phyloP scores from a whole-genome alignment of 2,888 invertebrate species.

The Netelia melanura region DNA sequence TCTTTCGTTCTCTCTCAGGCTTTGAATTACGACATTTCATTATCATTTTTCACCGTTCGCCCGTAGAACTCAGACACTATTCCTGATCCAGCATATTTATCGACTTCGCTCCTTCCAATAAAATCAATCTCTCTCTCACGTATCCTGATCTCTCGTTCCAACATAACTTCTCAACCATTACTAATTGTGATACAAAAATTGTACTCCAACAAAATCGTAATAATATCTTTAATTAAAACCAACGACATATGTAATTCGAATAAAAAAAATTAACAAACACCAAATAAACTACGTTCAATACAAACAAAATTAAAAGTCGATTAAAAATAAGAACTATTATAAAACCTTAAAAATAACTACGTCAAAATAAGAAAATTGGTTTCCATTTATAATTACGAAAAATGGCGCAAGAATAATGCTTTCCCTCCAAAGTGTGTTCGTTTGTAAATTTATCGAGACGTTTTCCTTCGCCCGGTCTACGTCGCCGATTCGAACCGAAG shows the following conservation, averaged over 20 bases:
- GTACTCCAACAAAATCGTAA: not conserved
- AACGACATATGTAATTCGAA: not conserved
- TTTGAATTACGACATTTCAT: constrained; percentile 54
- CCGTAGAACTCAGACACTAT: not conserved
- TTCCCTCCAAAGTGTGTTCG: too few species aligned
- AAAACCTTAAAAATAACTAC: not conserved
- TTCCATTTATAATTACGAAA: not conserved
- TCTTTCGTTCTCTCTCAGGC: not conserved
- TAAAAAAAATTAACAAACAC: too few species aligned
- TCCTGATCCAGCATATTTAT: not conserved
- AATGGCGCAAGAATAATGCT: not conserved
- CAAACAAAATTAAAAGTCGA: not conserved
- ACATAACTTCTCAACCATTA: not conserved
- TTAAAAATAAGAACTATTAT: not conserved
- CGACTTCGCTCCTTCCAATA: constrained; percentile 16
- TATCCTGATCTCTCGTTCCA: not conserved
- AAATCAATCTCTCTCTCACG: constrained; percentile 20
- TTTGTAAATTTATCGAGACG: too few species aligned
- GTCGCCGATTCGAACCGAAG: not conserved
- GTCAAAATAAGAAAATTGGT: not conserved
- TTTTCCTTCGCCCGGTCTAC: not conserved
- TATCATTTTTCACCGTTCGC: constrained; percentile 7
- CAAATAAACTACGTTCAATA: not conserved
- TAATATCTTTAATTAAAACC: not conserved
- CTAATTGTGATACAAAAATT: not conserved